These are phyloP conservation scores for Nannobrachium achirus DNA, from an alignment of 2,113 vertebrate species.

Conservation along the genomic window DNA sequence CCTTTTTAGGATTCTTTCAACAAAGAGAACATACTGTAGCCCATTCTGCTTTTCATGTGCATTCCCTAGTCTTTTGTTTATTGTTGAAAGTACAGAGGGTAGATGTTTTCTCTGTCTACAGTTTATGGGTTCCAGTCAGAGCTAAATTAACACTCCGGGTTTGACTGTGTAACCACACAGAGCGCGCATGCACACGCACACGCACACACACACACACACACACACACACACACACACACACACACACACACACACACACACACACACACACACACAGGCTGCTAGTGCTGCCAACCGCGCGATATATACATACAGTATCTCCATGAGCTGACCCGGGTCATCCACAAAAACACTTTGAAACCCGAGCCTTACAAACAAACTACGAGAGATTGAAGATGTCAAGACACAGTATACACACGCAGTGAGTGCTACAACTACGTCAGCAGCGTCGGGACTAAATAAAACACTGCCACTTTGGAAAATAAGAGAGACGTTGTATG, in stretches of 20 bases:
- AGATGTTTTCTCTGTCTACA: no score
- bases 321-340: not conserved
- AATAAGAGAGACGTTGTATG: constrained; percentile 70
- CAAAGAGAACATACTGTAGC: not conserved
- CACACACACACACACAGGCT: no score
- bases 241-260: no score
- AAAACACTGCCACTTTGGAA: constrained; percentile 66
- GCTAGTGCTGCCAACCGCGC: no score
- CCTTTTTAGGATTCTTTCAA: not conserved
- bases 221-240: not conserved
- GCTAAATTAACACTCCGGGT: not conserved
- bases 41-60: not conserved
- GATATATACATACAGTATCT: no score
- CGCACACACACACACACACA: not conserved
- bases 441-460: constrained; percentile 56
- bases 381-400: constrained; percentile 1
- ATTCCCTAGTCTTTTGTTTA: no score
- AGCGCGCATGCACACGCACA: not conserved
- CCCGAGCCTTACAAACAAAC: not conserved
- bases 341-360: constrained; percentile 1
- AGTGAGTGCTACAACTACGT: constrained; percentile 39
- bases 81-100: no score
- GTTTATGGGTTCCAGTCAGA: no score
- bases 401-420: constrained; percentile 9
- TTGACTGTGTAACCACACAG: not conserved